Conservation (phyloP, 2,113 vertebrate genomes). For the Sander vitreus region DNA sequence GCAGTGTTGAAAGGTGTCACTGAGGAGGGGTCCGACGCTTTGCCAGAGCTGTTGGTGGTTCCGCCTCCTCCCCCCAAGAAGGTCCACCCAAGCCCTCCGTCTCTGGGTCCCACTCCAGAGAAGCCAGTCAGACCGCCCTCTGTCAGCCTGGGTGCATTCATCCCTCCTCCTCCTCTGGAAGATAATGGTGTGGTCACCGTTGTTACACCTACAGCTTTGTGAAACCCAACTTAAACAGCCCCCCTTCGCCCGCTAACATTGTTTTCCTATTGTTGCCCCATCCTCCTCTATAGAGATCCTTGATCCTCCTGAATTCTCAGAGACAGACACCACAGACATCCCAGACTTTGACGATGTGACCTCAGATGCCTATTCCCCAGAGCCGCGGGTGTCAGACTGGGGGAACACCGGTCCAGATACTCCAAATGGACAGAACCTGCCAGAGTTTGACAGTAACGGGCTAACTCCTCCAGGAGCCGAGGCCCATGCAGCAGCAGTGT, state of each 20-base stretch:
- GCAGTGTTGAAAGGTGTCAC: constrained; percentile 50
- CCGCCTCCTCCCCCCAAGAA: constrained; percentile 76
- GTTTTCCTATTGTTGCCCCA: not conserved
- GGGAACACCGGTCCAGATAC: constrained; percentile 10
- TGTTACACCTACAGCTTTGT: not conserved
- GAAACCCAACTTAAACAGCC: not conserved
- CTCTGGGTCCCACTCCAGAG: constrained; percentile 76
- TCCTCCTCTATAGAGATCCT: constrained; percentile 26
- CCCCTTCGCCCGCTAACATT: not conserved
- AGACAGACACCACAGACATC: constrained; percentile 13
- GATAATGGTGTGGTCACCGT: constrained; percentile 28
- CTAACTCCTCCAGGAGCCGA: not conserved
- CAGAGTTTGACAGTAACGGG: constrained; percentile 35
- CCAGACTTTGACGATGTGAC: constrained; percentile 42
- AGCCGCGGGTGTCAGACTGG: constrained; percentile 38
- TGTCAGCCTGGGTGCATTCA: constrained; percentile 61
- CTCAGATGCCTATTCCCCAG: constrained; percentile 28
- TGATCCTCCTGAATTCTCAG: constrained; percentile 44
- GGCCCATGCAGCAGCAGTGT: not conserved
- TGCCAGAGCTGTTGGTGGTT: constrained; percentile 55
- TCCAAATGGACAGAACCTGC: not conserved
- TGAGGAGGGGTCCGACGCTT: constrained; percentile 31
- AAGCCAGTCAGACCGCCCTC: constrained; percentile 81
- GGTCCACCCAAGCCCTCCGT: constrained; percentile 67
- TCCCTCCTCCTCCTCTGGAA: constrained; percentile 20